phyloP scores from a whole-genome alignment of 2,888 invertebrate genomes.

The Criorhina ranunculi region DNA sequence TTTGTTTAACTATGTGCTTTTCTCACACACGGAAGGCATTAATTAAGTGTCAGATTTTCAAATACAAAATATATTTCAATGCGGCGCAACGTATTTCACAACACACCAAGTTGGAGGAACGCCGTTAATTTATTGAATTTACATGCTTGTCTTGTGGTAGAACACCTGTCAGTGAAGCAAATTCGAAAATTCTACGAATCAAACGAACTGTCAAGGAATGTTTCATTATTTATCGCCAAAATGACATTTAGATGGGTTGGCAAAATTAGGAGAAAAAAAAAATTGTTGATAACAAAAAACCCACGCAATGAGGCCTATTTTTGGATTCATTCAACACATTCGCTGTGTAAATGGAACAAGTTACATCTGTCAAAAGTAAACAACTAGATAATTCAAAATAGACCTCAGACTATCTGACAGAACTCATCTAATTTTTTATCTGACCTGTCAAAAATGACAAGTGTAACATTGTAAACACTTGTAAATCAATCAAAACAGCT shows the following conservation, averaged over 20 bases:
- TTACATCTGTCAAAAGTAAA: too few species aligned
- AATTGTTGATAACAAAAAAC: not conserved
- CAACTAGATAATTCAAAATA: too few species aligned
- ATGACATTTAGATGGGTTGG: slow-evolving; percentile 36
- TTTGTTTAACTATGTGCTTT: slow-evolving; percentile 44
- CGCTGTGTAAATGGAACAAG: too few species aligned
- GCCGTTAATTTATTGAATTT: slow-evolving; percentile 52
- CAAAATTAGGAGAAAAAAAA: not conserved
- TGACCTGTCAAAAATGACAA: too few species aligned
- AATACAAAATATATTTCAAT: slow-evolving; percentile 52
- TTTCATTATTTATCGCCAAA: slow-evolving; percentile 31
- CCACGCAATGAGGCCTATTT: not conserved
- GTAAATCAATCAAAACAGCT: too few species aligned
- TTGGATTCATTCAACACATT: not conserved
- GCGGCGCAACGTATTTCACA: slow-evolving; percentile 49
- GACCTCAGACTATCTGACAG: too few species aligned
- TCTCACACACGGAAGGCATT: slow-evolving; percentile 70
- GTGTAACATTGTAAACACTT: too few species aligned
- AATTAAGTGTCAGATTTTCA: slow-evolving; percentile 59
- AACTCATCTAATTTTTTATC: too few species aligned
- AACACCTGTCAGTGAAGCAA: slow-evolving; percentile 58
- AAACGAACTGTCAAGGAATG: slow-evolving; percentile 46
- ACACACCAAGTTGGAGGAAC: slow-evolving; percentile 35
- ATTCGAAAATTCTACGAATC: slow-evolving; percentile 23
- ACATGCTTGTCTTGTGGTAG: slow-evolving; percentile 23